These are phyloP conservation scores for Bos indicus DNA, from an alignment of 2,113 vertebrate species.

Conservation along the genomic window DNA sequence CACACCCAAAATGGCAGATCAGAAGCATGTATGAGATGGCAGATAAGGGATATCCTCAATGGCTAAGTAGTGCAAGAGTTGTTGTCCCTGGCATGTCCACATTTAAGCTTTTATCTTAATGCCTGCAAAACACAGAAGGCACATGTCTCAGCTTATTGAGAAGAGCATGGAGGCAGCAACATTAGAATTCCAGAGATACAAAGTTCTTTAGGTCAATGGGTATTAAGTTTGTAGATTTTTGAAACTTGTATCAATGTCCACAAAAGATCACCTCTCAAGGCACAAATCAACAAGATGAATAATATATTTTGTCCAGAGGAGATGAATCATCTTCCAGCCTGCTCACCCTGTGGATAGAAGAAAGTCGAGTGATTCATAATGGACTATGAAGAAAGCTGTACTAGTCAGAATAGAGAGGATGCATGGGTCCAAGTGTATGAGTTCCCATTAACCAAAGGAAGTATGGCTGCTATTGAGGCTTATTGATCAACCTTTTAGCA, in stretches of 20 bases:
- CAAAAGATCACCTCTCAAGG: neutral
- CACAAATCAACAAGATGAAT: neutral
- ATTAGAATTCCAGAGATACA: neutral
- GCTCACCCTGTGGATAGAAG: neutral
- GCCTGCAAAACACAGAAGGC: neutral
- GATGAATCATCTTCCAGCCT: neutral
- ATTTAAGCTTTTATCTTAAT: neutral
- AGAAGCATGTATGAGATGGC: too few species aligned
- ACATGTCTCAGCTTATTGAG: neutral
- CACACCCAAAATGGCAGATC: neutral
- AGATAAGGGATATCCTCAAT: neutral
- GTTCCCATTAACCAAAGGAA: neutral
- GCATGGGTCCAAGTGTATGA: fast-evolving
- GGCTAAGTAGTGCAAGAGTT: neutral
- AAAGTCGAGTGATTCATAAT: neutral
- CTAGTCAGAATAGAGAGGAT: neutral
- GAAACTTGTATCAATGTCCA: neutral
- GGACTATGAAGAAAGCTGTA: neutral
- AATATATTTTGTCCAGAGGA: too few species aligned
- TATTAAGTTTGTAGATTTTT: neutral
- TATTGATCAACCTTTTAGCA: neutral
- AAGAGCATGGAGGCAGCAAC: neutral
- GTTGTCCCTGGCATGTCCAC: neutral
- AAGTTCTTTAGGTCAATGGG: neutral
- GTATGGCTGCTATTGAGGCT: too few species aligned